Conservation (phyloP, 2,113 vertebrate genomes). For the Ivindomyrus marchei region DNA sequence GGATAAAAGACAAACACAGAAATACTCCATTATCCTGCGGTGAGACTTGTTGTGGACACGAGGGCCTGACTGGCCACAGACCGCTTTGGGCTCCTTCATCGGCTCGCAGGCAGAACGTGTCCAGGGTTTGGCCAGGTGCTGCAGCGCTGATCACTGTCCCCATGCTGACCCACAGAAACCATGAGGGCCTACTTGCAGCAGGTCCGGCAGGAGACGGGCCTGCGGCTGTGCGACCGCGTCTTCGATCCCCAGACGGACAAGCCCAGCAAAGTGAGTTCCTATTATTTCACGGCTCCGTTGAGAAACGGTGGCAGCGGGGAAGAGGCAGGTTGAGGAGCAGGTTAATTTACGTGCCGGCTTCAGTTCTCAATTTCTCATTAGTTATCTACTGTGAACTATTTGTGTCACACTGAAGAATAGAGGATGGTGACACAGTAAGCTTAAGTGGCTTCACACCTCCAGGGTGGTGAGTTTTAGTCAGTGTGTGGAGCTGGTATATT, state of each 20-base stretch:
- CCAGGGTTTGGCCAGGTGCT: not conserved
- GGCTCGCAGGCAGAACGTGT: not conserved
- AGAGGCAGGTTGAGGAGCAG: not conserved
- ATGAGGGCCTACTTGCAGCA: conserved; percentile 97
- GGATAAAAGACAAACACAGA: not conserved
- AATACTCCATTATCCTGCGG: not conserved
- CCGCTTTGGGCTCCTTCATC: not conserved
- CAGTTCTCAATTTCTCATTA: not conserved
- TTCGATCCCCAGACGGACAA: conserved; percentile 97
- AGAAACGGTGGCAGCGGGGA: not conserved
- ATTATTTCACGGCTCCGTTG: not conserved
- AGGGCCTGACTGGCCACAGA: too few species aligned
- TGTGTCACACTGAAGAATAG: not conserved
- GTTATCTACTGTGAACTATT: not conserved
- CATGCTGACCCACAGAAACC: conserved; percentile 64
- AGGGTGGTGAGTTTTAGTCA: not conserved
- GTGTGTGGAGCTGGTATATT: not conserved
- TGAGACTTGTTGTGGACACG: not conserved
- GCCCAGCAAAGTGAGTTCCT: conserved; percentile 84
- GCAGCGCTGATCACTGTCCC: not conserved
- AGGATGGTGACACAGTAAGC: not conserved
- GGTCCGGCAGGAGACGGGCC: conserved; percentile 88
- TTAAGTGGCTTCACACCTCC: not conserved
- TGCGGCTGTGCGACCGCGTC: conserved; percentile 91
- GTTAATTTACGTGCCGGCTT: not conserved